phyloP scores from a whole-genome alignment of 2,113 vertebrate genomes.

The Brachyhypopomus occidentalis region DNA sequence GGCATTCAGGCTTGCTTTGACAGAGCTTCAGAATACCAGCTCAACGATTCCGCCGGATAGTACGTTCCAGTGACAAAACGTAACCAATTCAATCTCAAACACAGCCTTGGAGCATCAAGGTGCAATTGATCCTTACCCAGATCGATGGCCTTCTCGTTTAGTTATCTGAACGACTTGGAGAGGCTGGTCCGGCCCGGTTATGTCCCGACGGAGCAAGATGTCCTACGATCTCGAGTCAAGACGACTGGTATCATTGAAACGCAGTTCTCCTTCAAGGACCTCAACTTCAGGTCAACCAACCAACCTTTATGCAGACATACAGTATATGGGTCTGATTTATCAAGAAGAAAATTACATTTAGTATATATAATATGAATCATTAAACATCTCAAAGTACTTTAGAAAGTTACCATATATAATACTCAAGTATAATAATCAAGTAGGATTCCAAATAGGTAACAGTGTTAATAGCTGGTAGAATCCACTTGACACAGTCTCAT shows the following conservation, averaged over 20 bases:
- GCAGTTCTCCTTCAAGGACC: slow-evolving; percentile 92
- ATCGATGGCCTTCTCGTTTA: slow-evolving; percentile 54
- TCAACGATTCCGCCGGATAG: slow-evolving; percentile 98
- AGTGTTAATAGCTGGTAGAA: no score
- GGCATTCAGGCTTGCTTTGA: slow-evolving; percentile 95
- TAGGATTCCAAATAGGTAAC: no score
- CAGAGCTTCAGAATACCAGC: slow-evolving; percentile 94
- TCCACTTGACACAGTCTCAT: no score
- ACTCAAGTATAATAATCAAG: no score
- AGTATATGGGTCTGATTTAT: no score
- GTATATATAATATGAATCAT: no score
- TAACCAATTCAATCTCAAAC: neutral
- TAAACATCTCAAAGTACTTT: no score
- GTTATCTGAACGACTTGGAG: slow-evolving; percentile 91
- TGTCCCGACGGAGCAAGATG: slow-evolving; percentile 94
- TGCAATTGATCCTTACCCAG: neutral
- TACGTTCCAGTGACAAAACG: slow-evolving; percentile 63
- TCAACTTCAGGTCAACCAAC: slow-evolving; percentile 86
- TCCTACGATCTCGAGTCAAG: slow-evolving; percentile 95
- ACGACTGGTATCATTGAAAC: slow-evolving; percentile 98
- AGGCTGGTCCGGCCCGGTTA: slow-evolving; percentile 89
- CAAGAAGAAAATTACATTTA: no score
- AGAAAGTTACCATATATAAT: no score
- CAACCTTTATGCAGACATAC: no score
- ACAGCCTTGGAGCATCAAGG: neutral